Base-by-base conservation (phyloP, 2,113 vertebrate species). In the Australoheros scitulus region DNA sequence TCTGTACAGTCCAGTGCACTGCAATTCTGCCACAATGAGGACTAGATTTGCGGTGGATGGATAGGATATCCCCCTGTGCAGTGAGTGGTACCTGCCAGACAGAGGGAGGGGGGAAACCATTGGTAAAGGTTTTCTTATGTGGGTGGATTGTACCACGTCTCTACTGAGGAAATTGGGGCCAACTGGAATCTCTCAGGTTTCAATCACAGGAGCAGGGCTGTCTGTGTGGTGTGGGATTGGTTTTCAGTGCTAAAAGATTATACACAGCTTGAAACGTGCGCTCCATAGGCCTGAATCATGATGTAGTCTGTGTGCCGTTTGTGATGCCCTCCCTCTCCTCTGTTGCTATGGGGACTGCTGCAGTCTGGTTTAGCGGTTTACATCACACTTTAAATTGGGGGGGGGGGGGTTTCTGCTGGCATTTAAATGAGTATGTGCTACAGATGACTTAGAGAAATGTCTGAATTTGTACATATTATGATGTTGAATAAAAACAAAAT, bases 311-410 rank as follows among this genome's bases (percentile, higher is more conserved):
- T 64, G 34, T 60, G 74, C 20, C 72, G 74, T 24, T 61, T 83
- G 79, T 82, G 88, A 89, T 91, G 80, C 90, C 77, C 85, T 77
- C 57, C 84, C 87, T 89, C 88, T 91, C 85, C 89, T 93, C 93
- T 88, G 95, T 96, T 96, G 94, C 96, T 90, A 96, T 96, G 95
- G 95, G 91, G 94, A 96, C 95, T 91, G 92, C 95, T 94, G 94
- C 95, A 95, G 94, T 94, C 93, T 90, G 77, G 56, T 72, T 79
- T 24, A 78, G 26, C 63, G 75, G 84, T 87, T 87, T 82, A 77
- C 81, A 88, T 91, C 84, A 82, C 34, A 38, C 8, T 58, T 70
- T 65, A 9, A 70, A 59, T 77, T n/a, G 9, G 32, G 32, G 26
- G 4, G 26, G 4, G 60, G 22, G 57, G 81, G 26, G 2, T 26